Evolutionary conservation across 2,888 invertebrate species (phyloP), one percentile per base, ranked within the genome.

Genomic region (Acleris sparsana): DNA sequence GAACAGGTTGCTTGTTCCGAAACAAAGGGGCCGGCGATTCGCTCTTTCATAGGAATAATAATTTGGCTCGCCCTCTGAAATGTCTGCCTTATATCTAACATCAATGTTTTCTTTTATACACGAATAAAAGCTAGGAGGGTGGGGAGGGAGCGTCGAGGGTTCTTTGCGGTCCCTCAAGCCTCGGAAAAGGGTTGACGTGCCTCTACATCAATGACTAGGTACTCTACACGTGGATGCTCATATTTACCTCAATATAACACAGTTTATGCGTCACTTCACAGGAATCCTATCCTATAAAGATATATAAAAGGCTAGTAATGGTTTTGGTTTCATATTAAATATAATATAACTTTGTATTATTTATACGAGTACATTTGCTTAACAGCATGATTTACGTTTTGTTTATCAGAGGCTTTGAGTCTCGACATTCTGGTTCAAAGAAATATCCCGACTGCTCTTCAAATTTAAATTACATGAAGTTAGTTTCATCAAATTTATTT

Each of bases 91-190:
- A 76, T 84, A 85, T 84, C 84, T 86, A 76, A 79, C 79, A 83
- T 85, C 79, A 85, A 84, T 84, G 82, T 88, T 87, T 87, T 80
- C 81, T 83, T 86, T 83, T 84, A 75, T 85, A 79, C 76, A 74
- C 73, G 82, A 80, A 82, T 81, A 80, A 78, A 78, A 76, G 78
- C 71, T 69, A 77, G 73, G 82, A 79, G 79, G 81, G 78, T 69
- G 70, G 76, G 70, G 62, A 62, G 33, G 75, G 78, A 82, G 82
- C 73, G 75, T 68, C 68, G 74, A 76, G 75, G 76, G 82, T 75
- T 74, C 80, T 85, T 84, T 85, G 82, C 83, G 78, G 74, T 76
- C 78, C 80, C 79, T 76, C 69, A 68, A 75, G 73, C 70, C 68
- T 62, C 73, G 69, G 75, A 75, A 82, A 87, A 88, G 88, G 88